Evolutionary conservation across 2,888 invertebrate genomes (phyloP), one percentile per base, ranked within the genome.

Genomic region (Rugalucina vietnamica): DNA sequence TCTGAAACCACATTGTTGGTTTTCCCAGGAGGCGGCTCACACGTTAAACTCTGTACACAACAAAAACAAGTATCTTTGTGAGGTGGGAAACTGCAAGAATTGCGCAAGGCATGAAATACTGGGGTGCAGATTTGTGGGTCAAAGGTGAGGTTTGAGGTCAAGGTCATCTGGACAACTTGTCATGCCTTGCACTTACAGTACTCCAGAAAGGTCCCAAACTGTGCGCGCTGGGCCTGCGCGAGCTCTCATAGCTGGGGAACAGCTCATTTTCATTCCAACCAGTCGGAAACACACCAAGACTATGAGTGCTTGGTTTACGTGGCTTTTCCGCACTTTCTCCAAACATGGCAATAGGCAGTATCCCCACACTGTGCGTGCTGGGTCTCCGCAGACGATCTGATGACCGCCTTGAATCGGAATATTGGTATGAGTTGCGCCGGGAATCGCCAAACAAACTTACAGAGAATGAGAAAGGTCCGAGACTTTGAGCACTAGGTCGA

Each of bases 401-500:
- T n/a, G 89, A 89, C 37, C 86, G 77, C 54, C 88, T 81, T 27
- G 85, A 72, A 69, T 83, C 82, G 24, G 81, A 76, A 32, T 85
- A 84, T 78, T 81, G 84, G 76, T 84, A 49, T 14, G 89, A 89
- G 72, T 88, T 83, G 39, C 89, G 84, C 65, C 90, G 72, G n/a
- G 89, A 88, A 76, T 89, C 88, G 54, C 86, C 89, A 86, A 90
- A 90, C 88, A 88, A 88, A 92, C 93, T 92, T 90, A 93, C 93
- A 70, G 93, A 93, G 72, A 92, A 88, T 50, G 90, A 90, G 78
- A 93, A 91, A 18, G 93, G 92, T 70, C 94, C 94, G 77, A 94
- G 91, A 86, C 94, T 94, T 88, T 94, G 94, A 12, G 94, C 93
- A 82, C 94, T 94, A 72, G 93, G 91, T 49, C 93, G 87, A 73